phyloP scores from a whole-genome alignment of 2,888 invertebrate genomes.

The Congeria kusceri region DNA sequence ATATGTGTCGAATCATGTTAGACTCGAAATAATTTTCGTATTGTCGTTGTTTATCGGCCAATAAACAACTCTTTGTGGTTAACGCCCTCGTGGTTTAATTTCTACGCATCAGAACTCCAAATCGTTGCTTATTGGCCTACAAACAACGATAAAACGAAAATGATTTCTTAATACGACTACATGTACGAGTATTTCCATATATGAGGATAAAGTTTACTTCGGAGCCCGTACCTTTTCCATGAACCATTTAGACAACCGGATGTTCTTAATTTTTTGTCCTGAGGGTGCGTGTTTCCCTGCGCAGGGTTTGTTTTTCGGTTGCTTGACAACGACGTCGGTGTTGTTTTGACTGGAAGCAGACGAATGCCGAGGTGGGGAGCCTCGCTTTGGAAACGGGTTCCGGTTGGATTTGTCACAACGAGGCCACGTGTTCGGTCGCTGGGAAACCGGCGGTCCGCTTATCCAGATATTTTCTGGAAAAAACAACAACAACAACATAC shows the following conservation, averaged over 20 bases:
- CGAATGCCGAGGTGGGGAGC: conserved; percentile 4
- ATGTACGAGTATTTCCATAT: no score
- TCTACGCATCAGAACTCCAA: no score
- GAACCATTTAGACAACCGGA: conserved; percentile 49
- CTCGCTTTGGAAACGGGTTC: neutral
- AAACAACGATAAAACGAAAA: no score
- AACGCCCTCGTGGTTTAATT: no score
- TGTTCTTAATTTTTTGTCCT: conserved; percentile 6
- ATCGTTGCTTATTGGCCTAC: no score
- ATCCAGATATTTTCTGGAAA: conserved; percentile 59
- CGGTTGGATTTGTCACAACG: conserved; percentile 22
- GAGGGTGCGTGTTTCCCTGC: neutral
- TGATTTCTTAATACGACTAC: no score
- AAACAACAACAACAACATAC: no score
- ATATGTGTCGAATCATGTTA: no score
- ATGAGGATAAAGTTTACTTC: no score
- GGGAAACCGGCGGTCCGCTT: conserved; percentile 37
- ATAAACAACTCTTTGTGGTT: no score
- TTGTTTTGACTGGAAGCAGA: conserved; percentile 19
- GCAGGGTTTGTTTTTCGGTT: neutral
- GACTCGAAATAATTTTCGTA: no score
- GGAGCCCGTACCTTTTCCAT: conserved; percentile 48
- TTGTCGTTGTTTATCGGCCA: no score
- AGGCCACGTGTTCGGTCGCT: conserved; percentile 59
- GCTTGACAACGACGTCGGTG: conserved; percentile 14